Base-by-base conservation (phyloP, 2,113 vertebrate genomes). In the Silurus glanis region DNA sequence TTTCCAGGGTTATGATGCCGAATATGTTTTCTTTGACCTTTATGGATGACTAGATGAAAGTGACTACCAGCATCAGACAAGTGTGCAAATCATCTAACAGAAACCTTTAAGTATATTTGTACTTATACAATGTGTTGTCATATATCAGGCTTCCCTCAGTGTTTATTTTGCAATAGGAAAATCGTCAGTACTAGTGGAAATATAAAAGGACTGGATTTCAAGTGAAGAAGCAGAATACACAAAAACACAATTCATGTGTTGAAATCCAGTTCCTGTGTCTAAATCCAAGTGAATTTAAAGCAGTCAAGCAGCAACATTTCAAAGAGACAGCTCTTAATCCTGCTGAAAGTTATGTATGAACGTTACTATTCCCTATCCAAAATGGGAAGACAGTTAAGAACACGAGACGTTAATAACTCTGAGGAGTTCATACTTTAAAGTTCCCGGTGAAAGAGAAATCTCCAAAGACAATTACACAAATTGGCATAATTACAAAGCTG, bases 381-480 rank as follows among this genome's bases (percentile, higher is more conserved):
- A 45, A 56, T 6, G 7, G 14, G 13, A 67, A 56, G 56, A 28
- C 12, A 1, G 59, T 55, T 21, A 69, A 51, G 19, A 79, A 67
- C 10, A 80, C 19, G 61, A 64, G 72, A 28, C 49, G 58, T 76
- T 76, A 75, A 61, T 47, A 84, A 84, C 45, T 61, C n/a, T 1
- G 45, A 62, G 23, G 45, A 79, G 61, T 67, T 66, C 21, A 1
- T 79, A 67, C 56, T 67, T 85, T 21, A 79, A 66, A 47, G 19
- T 23, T 49, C 9, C 49, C 23, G 16, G 49, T 67, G 9, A 47
- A 51, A 58, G 62, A 85, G 74, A 67, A 88, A 80, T 17, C 7
- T 13, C 49, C 19, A 55, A 78, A 53, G 19, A 85, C 59, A 23
- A 16, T 85, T 45, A 85, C 49, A 85, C 9, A 76, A 85, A 79